Evolutionary conservation across 2,113 vertebrate species (phyloP).

Genomic region (Struthidea cinerea): DNA sequence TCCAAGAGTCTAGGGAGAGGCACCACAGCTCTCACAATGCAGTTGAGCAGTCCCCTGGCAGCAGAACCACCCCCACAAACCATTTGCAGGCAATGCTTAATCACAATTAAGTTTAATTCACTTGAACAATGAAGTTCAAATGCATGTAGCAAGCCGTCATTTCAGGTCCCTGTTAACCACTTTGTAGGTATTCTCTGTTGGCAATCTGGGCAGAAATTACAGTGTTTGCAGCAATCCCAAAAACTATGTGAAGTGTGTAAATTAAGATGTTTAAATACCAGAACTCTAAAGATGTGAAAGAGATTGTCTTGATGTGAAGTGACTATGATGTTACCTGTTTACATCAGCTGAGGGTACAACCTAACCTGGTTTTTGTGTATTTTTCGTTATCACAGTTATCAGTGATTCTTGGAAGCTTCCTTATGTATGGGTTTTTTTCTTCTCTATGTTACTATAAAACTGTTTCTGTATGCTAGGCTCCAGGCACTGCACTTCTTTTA

Average conservation of each 20-base stretch:
- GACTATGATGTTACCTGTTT: background rate
- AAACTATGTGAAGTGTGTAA: background rate
- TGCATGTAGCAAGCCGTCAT: background rate
- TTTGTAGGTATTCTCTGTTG: background rate
- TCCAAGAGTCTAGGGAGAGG: constrained; percentile 24
- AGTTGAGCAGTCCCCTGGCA: background rate
- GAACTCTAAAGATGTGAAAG: background rate
- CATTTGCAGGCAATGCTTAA: background rate
- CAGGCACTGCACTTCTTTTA: background rate
- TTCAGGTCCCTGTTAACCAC: background rate
- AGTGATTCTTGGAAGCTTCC: background rate
- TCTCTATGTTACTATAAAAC: background rate
- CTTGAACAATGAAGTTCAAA: background rate
- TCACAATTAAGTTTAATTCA: background rate
- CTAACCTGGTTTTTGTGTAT: background rate
- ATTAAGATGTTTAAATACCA: background rate
- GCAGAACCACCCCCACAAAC: background rate
- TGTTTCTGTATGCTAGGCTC: background rate
- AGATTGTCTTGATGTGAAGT: background rate
- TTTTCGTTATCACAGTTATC: background rate
- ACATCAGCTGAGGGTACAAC: background rate
- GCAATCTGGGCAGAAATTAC: background rate
- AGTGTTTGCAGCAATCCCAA: background rate
- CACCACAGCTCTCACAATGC: background rate
- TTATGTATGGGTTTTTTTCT: background rate